These are phyloP conservation scores for Pelobates cultripes DNA, from an alignment of 2,797 vertebrate genomes.

Conservation along the genomic window DNA sequence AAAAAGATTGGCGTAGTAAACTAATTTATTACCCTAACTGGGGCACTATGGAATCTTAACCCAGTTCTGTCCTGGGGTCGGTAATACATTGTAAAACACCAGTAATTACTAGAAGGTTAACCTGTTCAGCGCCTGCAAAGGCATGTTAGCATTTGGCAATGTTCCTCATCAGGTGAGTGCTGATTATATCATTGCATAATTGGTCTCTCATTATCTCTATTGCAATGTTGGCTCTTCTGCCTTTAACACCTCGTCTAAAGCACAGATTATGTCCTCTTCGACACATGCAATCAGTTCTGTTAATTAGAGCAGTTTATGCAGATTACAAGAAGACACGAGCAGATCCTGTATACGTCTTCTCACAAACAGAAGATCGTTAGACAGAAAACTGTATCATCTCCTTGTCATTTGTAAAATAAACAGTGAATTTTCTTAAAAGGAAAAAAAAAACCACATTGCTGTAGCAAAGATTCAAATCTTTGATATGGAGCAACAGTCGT, in stretches of 20 bases:
- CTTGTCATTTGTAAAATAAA: no score
- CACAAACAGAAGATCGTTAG: not conserved
- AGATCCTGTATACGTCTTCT: not conserved
- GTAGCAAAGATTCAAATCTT: no score
- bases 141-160: no score
- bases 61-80: no score
- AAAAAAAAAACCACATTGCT: no score
- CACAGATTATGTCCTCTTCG: not conserved
- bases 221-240: not conserved
- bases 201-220: not conserved
- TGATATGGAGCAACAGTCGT: no score
- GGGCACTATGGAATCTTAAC: no score
- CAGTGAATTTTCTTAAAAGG: no score
- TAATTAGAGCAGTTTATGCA: not conserved
- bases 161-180: not conserved
- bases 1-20: no score
- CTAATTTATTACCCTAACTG: no score
- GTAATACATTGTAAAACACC: not conserved
- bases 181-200: not conserved
- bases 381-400: no score
- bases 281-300: conserved; percentile 4
- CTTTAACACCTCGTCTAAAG: not conserved
- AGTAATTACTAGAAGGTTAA: not conserved
- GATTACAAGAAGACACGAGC: not conserved
- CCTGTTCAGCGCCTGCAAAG: not conserved